These are phyloP conservation scores for Trachops cirrhosus DNA, from an alignment of 2,797 vertebrate species.

Conservation along the genomic window DNA sequence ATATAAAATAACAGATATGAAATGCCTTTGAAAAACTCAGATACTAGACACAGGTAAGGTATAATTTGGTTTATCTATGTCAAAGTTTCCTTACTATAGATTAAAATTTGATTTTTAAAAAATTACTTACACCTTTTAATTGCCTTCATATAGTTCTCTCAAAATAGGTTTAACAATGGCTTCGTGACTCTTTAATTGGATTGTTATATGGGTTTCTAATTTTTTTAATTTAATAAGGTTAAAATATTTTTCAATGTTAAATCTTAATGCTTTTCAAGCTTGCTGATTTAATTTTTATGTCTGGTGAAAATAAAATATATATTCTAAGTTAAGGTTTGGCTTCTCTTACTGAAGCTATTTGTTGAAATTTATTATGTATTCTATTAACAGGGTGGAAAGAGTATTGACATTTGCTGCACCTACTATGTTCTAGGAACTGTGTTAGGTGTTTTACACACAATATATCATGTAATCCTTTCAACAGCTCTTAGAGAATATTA, in stretches of 20 bases:
- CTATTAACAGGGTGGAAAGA: background rate
- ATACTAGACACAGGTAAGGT: background rate
- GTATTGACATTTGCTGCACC: conserved; percentile 12
- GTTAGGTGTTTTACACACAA: background rate
- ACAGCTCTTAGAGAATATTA: conserved; percentile 14
- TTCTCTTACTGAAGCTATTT: conserved; percentile 21
- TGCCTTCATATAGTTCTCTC: background rate
- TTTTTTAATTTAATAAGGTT: background rate
- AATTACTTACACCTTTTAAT: conserved; percentile 10
- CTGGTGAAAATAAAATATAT: conserved; percentile 12
- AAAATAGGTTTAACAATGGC: background rate
- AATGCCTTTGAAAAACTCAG: conserved; percentile 22
- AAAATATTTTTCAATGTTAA: conserved; percentile 28
- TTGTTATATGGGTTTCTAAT: conserved; percentile 10
- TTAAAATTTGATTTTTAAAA: conserved; percentile 8
- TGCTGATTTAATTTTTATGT: conserved; percentile 27
- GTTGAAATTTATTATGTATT: conserved; percentile 27
- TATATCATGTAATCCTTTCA: background rate
- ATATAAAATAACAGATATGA: conserved; percentile 31
- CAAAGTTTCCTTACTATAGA: background rate
- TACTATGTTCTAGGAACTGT: background rate
- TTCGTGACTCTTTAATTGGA: conserved; percentile 7
- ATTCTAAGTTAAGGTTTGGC: conserved; percentile 31
- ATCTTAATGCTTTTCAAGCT: background rate
- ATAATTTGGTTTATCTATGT: background rate